Base-by-base conservation (phyloP, 2,113 vertebrate genomes). In the Hyla sarda region DNA sequence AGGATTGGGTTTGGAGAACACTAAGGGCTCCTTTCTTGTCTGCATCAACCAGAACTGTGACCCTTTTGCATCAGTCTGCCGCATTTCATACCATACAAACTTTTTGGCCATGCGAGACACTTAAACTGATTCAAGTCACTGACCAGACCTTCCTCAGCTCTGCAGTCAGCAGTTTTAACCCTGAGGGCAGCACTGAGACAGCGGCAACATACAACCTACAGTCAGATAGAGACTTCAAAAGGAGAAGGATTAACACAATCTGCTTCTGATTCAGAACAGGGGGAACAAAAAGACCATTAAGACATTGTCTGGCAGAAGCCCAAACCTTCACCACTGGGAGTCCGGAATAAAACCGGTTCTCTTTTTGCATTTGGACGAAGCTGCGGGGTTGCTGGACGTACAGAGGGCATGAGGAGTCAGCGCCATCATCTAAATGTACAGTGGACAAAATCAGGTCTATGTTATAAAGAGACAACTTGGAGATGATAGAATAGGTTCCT, bases 301-400 rank as follows among this genome's bases (percentile, higher is more conserved):
- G 50, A 77, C n/a, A 3, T 47, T 30, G 28, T 50, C 74, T 87
- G 87, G 56, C 58, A 88, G 52, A 56, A 83, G 86, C 87, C 90
- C 84, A 91, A 91, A 71, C 77, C 86, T 85, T 87, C 90, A 62
- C 85, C 84, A 74, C 58, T 85, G 34, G 0, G 12, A 87, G 45
- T 1, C 62, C 87, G 88, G 88, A 89, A 54, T 17, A 54, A 78
- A 50, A 88, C n/a, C 0, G 0, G 82, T 88, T 91, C 87, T 88
- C 85, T 82, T 90, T 89, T 85, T 81, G 85, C 90, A 74, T 69
- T 1, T 84, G 80, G 81, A 81, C 87, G 84, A 89, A 88, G 78
- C 83, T 50, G 0, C 34, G 0, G 34, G 58, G 0, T 9, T 90
- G 87, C 80, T 73, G 58, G 90, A 90, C 90, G 89, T 88, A 84